Conservation (phyloP, 2,888 invertebrate genomes). For the Callosobruchus maculatus region DNA sequence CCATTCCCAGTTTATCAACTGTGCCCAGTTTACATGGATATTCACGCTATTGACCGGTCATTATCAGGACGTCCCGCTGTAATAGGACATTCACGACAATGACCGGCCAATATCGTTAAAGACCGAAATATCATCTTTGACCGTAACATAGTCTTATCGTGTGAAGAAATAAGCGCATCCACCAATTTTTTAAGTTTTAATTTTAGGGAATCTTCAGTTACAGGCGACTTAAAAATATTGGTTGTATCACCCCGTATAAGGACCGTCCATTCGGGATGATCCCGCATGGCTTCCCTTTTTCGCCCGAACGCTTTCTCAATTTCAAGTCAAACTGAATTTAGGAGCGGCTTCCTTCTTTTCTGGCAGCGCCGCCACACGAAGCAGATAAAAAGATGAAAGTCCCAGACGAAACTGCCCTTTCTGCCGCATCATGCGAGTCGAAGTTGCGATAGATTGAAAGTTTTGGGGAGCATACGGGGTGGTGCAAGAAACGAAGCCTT, state of each 20-base stretch:
- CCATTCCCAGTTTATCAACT: too few relatives aligned
- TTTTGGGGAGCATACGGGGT: neutral
- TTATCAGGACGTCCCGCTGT: too few relatives aligned
- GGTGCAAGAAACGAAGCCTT: neutral
- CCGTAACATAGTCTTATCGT: too few relatives aligned
- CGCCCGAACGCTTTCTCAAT: neutral
- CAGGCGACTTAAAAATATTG: neutral
- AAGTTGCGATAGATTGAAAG: neutral
- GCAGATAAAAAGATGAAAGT: neutral
- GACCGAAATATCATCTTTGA: too few relatives aligned
- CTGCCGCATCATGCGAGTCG: neutral
- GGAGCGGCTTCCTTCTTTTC: neutral
- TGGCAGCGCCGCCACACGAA: neutral
- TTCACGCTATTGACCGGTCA: too few relatives aligned
- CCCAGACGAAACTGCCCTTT: neutral
- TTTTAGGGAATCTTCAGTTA: too few relatives aligned
- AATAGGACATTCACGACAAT: too few relatives aligned
- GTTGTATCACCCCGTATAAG: neutral
- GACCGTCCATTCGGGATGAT: neutral
- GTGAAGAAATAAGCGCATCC: too few relatives aligned
- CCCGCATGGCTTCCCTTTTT: neutral
- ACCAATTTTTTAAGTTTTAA: too few relatives aligned
- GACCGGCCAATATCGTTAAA: too few relatives aligned
- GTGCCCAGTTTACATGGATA: too few relatives aligned
- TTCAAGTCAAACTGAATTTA: neutral